These are phyloP conservation scores for Anoplolepis gracilipes DNA, from an alignment of 1,140 invertebrate genomes.

Conservation along the genomic window DNA sequence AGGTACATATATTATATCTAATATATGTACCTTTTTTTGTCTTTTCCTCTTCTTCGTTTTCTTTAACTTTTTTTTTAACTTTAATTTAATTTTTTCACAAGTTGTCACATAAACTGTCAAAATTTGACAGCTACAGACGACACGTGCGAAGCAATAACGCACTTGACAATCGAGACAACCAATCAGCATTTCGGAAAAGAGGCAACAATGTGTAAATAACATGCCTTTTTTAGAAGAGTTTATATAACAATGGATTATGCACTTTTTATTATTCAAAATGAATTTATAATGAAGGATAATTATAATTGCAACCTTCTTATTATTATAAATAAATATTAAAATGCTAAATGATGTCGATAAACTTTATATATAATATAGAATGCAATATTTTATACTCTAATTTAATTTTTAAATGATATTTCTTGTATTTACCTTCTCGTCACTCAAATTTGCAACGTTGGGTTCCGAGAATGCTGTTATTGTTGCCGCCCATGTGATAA, in stretches of 20 bases:
- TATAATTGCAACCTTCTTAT: not conserved
- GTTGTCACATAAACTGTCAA: too few species aligned
- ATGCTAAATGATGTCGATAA: not conserved
- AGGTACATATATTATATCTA: too few species aligned
- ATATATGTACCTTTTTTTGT: too few species aligned
- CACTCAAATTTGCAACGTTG: slow-evolving; percentile 65
- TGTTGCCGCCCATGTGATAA: slow-evolving; percentile 77
- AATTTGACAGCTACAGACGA: too few species aligned
- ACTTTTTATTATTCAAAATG: not conserved
- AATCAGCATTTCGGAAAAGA: too few species aligned
- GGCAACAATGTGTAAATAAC: too few species aligned
- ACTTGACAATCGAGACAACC: too few species aligned
- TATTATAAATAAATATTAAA: not conserved
- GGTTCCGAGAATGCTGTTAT: slow-evolving; percentile 69
- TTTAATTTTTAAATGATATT: slow-evolving; percentile 10
- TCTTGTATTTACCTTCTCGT: slow-evolving; percentile 68
- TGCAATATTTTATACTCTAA: not conserved
- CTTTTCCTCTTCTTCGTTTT: too few species aligned
- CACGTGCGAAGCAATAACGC: too few species aligned
- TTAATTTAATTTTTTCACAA: too few species aligned
- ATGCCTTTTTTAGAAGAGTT: not conserved
- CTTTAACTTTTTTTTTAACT: too few species aligned
- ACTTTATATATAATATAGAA: not conserved
- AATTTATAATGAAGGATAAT: not conserved
- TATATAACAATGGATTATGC: not conserved